Conservation (phyloP, 2,113 vertebrate genomes). For the Tragelaphus scriptus region DNA sequence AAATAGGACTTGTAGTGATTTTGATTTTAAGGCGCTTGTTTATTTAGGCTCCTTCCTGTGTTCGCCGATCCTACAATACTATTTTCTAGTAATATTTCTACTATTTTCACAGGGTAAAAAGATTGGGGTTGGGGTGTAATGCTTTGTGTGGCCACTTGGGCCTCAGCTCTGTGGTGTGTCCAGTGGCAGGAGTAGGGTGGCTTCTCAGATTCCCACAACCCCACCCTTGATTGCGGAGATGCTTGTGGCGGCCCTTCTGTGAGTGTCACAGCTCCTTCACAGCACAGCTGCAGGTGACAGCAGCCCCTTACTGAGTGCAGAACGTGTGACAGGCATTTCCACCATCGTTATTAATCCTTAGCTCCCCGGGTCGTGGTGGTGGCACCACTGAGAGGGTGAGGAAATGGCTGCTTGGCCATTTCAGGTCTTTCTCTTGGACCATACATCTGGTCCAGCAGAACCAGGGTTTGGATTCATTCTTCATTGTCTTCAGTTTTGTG, state of each 20-base stretch:
- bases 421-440: not conserved
- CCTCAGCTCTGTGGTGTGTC: not conserved
- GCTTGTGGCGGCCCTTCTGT: not conserved
- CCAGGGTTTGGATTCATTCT: not conserved
- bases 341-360: not conserved
- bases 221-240: not conserved
- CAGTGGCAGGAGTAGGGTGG: not conserved
- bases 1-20: not conserved
- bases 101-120: not conserved
- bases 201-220: not conserved
- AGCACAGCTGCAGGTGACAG: not conserved
- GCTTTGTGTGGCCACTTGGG: not conserved
- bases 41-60: not conserved
- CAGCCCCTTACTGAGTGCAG: not conserved
- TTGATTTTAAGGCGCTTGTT: not conserved
- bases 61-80: not conserved
- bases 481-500: not conserved
- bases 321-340: not conserved
- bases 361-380: no score
- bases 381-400: not conserved
- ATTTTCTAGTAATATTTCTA: not conserved
- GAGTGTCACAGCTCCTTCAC: not conserved
- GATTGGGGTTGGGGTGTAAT: fast-evolving
- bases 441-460: not conserved
- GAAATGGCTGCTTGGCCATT: not conserved